A percentile compares a stretch with the other conserved stretches of the same genome.
phyloP scores from a whole-genome alignment of 2,888 invertebrate genomes.

The Heliconius hortense region DNA sequence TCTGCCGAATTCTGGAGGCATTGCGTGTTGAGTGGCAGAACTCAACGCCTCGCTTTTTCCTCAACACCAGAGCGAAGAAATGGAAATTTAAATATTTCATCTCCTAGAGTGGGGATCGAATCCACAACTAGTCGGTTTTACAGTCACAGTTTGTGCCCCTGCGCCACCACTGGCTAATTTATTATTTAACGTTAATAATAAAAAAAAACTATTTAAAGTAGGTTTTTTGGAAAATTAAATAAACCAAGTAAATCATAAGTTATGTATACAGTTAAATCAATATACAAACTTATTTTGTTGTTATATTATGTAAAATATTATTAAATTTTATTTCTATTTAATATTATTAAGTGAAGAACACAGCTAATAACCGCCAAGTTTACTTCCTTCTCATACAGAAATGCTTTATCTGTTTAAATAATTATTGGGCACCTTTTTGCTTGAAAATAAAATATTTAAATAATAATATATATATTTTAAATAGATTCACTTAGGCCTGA shows the following conservation, averaged over 20 bases:
- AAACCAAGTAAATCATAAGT: neutral
- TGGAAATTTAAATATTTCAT: too few species aligned
- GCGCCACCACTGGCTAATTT: too few species aligned
- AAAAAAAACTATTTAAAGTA: too few species aligned
- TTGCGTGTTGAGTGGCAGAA: too few species aligned
- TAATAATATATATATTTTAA: neutral
- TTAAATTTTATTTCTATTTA: neutral
- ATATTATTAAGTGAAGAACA: neutral
- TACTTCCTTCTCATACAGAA: neutral
- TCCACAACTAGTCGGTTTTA: too few species aligned
- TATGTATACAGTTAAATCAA: neutral
- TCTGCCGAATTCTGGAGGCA: too few species aligned
- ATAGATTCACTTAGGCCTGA: neutral
- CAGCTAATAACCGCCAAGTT: neutral
- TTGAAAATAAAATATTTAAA: neutral
- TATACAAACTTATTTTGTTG: neutral
- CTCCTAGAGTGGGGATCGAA: too few species aligned
- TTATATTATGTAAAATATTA: neutral
- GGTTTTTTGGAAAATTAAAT: too few species aligned
- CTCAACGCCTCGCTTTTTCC: too few species aligned
- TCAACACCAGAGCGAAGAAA: too few species aligned
- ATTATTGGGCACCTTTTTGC: neutral
- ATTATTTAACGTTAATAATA: too few species aligned
- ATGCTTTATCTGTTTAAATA: neutral
- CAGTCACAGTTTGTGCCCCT: too few species aligned